A percentile compares a stretch with the other conserved stretches of the same genome.
Conservation (phyloP, 2,797 vertebrate species). For the Thunnus albacares region DNA sequence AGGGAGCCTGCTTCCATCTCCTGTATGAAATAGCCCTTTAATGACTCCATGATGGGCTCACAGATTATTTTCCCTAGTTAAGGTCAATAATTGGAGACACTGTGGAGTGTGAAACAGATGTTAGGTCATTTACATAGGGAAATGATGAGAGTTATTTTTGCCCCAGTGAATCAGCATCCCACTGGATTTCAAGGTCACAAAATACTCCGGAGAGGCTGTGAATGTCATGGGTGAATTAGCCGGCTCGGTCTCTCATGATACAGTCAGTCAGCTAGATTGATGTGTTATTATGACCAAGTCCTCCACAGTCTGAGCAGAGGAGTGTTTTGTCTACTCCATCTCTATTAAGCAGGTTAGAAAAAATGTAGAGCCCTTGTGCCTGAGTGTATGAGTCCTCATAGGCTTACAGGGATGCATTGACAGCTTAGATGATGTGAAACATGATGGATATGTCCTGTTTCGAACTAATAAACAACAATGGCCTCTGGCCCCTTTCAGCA, state of each 20-base stretch:
- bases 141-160: constrained; percentile 69
- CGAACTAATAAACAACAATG: constrained; percentile 58
- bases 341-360: constrained; percentile 72
- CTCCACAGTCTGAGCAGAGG: constrained; percentile 56
- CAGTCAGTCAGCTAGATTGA: constrained; percentile 66
- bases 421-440: constrained; percentile 62
- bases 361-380: constrained; percentile 66
- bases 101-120: constrained; percentile 65
- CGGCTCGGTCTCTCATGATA: constrained; percentile 58
- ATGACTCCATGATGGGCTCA: constrained; percentile 54
- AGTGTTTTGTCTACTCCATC: constrained; percentile 72
- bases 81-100: constrained; percentile 71
- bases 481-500: constrained; percentile 51
- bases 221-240: constrained; percentile 55
- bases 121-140: constrained; percentile 70
- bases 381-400: constrained; percentile 60
- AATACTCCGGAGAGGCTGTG: constrained; percentile 47
- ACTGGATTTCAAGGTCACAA: constrained; percentile 74
- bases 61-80: constrained; percentile 68
- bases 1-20: constrained; percentile 43
- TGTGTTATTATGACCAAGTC: constrained; percentile 62
- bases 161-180: constrained; percentile 65
- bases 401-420: constrained; percentile 50
- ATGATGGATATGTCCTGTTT: constrained; percentile 70
- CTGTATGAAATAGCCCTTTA: constrained; percentile 65